Evolutionary conservation across 2,113 vertebrate genomes (phyloP).

Genomic region (Amphiprion percula): DNA sequence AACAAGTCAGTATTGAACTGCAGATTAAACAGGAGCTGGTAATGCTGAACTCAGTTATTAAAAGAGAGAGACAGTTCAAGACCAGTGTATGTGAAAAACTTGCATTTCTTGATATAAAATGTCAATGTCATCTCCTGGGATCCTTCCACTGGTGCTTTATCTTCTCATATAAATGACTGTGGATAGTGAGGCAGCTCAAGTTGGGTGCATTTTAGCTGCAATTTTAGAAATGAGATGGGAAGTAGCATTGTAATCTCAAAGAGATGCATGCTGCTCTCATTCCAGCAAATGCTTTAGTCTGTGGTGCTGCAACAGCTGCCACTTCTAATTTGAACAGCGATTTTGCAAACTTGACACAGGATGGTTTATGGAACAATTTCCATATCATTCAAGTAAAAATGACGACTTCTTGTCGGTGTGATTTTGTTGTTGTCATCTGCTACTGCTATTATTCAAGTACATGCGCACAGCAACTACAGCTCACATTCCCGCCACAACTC

Average conservation of each 20-base stretch:
- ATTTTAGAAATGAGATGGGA: background rate
- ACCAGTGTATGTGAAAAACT: background rate
- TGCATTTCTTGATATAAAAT: background rate
- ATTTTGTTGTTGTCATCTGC: background rate
- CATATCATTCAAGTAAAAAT: background rate
- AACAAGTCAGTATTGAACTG: constrained; percentile 4
- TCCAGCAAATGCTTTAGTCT: background rate
- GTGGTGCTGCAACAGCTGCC: background rate
- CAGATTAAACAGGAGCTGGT: background rate
- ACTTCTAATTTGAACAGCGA: background rate
- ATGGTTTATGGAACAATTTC: background rate
- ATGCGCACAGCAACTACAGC: background rate
- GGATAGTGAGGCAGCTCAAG: background rate
- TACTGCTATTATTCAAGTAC: background rate
- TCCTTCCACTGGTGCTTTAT: background rate
- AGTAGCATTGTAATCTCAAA: background rate
- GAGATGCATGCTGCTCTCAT: background rate
- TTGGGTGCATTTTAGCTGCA: background rate
- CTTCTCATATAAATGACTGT: background rate
- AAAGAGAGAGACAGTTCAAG: constrained; percentile 16
- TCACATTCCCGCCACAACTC: background rate
- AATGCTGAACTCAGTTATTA: constrained; percentile 28
- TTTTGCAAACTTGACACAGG: background rate
- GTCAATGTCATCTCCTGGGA: background rate
- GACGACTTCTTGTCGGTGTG: background rate